Evolutionary conservation across 2,888 invertebrate species (phyloP).

Genomic region (Epirrhoe alternata): DNA sequence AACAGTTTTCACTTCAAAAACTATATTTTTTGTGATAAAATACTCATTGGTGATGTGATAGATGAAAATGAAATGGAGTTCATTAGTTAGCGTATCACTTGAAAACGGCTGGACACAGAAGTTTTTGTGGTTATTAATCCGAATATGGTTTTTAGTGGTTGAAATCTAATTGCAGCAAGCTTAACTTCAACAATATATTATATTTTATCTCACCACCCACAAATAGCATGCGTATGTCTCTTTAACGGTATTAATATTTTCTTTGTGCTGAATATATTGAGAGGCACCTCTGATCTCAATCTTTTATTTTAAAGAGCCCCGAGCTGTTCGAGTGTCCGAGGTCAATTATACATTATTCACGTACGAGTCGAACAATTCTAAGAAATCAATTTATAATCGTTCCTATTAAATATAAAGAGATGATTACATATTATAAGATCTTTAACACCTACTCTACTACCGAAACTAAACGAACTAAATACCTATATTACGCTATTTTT

Average conservation of each 20-base stretch:
- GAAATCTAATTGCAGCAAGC: too few relatives aligned
- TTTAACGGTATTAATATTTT: background rate
- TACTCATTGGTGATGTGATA: too few relatives aligned
- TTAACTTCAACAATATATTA: too few relatives aligned
- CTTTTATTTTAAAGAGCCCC: slow-evolving; percentile 1
- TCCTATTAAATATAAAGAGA: background rate
- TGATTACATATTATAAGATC: background rate
- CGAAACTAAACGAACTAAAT: background rate
- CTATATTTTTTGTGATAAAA: too few relatives aligned
- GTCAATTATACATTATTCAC: background rate
- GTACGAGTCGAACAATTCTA: background rate
- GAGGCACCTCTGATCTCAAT: background rate
- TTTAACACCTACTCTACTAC: too few relatives aligned
- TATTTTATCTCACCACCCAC: background rate
- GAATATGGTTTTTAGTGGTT: too few relatives aligned
- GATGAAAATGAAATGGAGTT: too few relatives aligned
- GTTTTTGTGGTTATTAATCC: too few relatives aligned
- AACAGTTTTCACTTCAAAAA: too few relatives aligned
- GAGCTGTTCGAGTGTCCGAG: background rate
- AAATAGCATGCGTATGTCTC: background rate
- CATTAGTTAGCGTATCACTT: too few relatives aligned
- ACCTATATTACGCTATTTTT: too few relatives aligned
- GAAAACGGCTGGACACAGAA: too few relatives aligned
- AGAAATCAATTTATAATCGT: background rate
- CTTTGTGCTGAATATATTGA: background rate